Percentiles rank a stretch among this genome's conserved stretches.
Conservation (phyloP, 35 echinoderm and acorn worm species). For the Stichopus chloronotus region DNA sequence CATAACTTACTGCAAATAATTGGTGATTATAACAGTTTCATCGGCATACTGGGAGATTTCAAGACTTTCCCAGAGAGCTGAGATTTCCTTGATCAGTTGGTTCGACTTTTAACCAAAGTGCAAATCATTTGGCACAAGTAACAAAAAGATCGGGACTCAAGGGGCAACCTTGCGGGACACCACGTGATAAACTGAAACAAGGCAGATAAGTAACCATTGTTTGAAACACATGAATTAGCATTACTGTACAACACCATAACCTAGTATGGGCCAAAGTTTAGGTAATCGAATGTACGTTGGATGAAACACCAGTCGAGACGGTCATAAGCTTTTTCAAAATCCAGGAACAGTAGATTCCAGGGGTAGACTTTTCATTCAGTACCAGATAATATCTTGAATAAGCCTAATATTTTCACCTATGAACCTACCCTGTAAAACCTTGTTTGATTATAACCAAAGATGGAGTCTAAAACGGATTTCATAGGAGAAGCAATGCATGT, state of each 20-base stretch:
- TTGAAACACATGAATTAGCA: constrained; percentile 24
- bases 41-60: constrained; percentile 28
- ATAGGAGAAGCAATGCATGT: not conserved
- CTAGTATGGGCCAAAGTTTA: not conserved
- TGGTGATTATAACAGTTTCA: not conserved
- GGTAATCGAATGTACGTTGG: not conserved
- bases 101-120: not conserved
- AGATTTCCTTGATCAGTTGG: not conserved
- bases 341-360: not conserved
- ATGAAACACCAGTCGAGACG: constrained; percentile 1
- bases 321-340: not conserved
- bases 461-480: not conserved
- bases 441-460: not conserved
- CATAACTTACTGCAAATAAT: constrained; percentile 1
- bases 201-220: constrained; percentile 17
- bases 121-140: not conserved
- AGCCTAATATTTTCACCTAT: not conserved
- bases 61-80: not conserved
- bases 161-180: not conserved
- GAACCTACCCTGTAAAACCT: not conserved
- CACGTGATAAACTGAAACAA: not conserved
- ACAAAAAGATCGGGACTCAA: constrained; percentile 26
- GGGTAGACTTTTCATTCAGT: not conserved
- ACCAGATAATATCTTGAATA: not conserved
- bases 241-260: constrained; percentile 22